Evolutionary conservation across 2,888 invertebrate species (phyloP).

Genomic region (Pammene aurita): DNA sequence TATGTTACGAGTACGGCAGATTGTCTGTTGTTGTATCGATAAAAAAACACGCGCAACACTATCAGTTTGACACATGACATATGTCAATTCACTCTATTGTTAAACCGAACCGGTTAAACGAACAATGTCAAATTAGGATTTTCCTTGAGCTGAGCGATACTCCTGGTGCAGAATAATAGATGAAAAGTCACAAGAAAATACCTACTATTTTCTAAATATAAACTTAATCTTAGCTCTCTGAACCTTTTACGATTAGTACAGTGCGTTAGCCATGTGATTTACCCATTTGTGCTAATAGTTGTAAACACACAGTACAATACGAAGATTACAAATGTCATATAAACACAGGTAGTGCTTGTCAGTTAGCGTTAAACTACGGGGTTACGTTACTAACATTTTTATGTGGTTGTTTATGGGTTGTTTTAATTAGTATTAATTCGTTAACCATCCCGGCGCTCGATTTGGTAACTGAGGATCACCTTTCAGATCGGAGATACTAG

Average conservation of each 20-base stretch:
- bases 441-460: background rate
- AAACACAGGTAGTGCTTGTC: conserved; percentile 8
- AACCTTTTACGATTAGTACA: background rate
- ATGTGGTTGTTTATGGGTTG: too few relatives aligned
- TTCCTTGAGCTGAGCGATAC: too few relatives aligned
- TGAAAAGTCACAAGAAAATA: too few relatives aligned
- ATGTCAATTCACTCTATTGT: too few relatives aligned
- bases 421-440: background rate
- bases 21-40: too few relatives aligned
- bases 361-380: background rate
- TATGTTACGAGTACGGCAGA: too few relatives aligned
- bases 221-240: background rate
- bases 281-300: background rate
- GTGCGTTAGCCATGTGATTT: background rate
- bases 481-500: conserved; percentile 85
- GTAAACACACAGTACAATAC: background rate
- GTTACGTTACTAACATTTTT: background rate
- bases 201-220: background rate
- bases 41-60: too few relatives aligned
- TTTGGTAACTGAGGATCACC: conserved; percentile 28
- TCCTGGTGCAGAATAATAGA: too few relatives aligned
- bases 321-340: conserved; percentile 15
- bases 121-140: too few relatives aligned
- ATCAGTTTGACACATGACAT: too few relatives aligned
- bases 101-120: too few relatives aligned